Evolutionary conservation across 2,113 vertebrate species (phyloP), one percentile per base, ranked within the genome.

Genomic region (Crocuta crocuta): DNA sequence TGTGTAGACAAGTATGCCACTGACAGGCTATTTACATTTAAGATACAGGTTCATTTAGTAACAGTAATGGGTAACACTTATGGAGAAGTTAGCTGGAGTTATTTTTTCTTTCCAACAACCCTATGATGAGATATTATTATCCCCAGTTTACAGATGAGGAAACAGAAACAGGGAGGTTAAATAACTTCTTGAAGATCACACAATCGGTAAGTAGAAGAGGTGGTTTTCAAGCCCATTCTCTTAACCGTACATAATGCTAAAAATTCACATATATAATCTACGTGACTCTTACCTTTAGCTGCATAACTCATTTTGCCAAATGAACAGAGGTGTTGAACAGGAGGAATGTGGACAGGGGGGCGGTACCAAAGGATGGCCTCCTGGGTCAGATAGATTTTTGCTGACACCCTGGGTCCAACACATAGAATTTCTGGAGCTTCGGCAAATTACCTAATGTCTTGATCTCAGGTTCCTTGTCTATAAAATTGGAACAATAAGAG

Each of bases 31-130:
- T 85, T 84, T 78, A 26, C 16, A n/a, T 85, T 63, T 91, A 93
- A 58, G 53, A 61, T 4, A 31, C 24, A 81, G 10, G 26, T 74
- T n/a, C 17, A 15, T 50, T 84, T 84, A 65, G 31, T 50, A 74
- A 50, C 61, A 87, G 83, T 88, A 87, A 93, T 78, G 81, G 71
- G 31, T 58, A 80, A 92, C 26, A 78, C 39, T 70, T 88, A 90
- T 35, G 50, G 66, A 86, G 23, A 91, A 48, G 4, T 90, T 92
- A 45, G 6, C n/a, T 39, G 55, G 5, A 63, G 3, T 78, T 97
- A 35, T n/a, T 16, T 88, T 92, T 90, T 80, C 70, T 50, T 83
- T 58, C 63, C 45, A 71, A 45, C 12, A 55, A 73, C 31, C 4
- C 10, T 91, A 8, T 23, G 50, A 28, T 79, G 31, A 50, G 21